Conservation (phyloP, 2,113 vertebrate genomes). For the Sinocyclocheilus grahami region DNA sequence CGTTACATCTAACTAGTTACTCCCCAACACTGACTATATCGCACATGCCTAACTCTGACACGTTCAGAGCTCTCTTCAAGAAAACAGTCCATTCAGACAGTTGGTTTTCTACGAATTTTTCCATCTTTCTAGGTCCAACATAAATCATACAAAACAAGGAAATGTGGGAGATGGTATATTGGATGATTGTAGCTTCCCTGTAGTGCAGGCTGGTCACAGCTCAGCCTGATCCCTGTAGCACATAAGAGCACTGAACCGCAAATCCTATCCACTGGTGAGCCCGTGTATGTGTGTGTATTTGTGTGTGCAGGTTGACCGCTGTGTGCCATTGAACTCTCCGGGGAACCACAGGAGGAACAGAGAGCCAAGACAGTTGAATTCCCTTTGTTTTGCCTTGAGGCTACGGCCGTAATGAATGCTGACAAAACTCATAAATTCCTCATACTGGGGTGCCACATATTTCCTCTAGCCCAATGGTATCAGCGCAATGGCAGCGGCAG, state of each 20-base stretch:
- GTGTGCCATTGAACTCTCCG: slow-evolving; percentile 57
- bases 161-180: slow-evolving; percentile 36
- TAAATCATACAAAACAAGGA: slow-evolving; percentile 52
- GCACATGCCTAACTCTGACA: slow-evolving; percentile 19
- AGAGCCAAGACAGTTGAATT: slow-evolving; percentile 56
- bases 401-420: slow-evolving; percentile 58
- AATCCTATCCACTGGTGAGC: slow-evolving; percentile 43
- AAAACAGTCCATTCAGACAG: slow-evolving; percentile 28
- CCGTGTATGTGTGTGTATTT: slow-evolving; percentile 37
- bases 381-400: slow-evolving; percentile 60
- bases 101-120: not conserved
- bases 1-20: too few relatives aligned
- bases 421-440: slow-evolving; percentile 61
- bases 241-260: slow-evolving; percentile 53
- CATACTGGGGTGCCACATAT: slow-evolving; percentile 46
- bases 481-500: slow-evolving; percentile 40
- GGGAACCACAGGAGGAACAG: slow-evolving; percentile 52
- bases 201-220: slow-evolving; percentile 45
- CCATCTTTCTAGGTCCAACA: slow-evolving; percentile 24
- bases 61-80: not conserved
- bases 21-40: not conserved
- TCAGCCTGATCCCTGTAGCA: slow-evolving; percentile 44
- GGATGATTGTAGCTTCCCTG: slow-evolving; percentile 38
- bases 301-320: slow-evolving; percentile 48
- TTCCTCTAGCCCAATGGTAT: slow-evolving; percentile 50